phyloP scores from a whole-genome alignment of 2,113 vertebrate genomes.

The Chlorocebus sabaeus region DNA sequence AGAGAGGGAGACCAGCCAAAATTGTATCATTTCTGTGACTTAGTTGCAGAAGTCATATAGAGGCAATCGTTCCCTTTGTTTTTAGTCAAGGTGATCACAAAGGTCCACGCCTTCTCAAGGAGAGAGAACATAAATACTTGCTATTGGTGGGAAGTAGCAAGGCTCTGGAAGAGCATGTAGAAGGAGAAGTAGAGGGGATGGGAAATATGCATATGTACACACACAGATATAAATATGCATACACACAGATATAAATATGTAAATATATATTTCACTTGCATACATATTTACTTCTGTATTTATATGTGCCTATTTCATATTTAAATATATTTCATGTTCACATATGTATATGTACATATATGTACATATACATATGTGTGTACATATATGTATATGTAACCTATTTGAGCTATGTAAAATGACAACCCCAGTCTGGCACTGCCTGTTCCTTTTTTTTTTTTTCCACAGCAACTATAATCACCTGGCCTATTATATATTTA shows the following conservation, averaged over 20 bases:
- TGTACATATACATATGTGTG: no score
- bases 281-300: neutral
- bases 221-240: neutral
- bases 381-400: neutral
- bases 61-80: neutral
- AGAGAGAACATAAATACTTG: neutral
- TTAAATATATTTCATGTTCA: neutral
- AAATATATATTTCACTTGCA: neutral
- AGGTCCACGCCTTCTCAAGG: neutral
- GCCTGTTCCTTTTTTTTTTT: neutral
- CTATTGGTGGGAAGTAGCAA: neutral
- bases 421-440: neutral
- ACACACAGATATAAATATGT: neutral
- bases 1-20: neutral
- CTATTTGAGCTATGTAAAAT: neutral
- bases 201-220: neutral
- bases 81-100: neutral
- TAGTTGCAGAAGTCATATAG: neutral
- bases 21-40: neutral
- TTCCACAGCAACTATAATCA: neutral
- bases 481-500: neutral
- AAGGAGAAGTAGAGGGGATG: neutral
- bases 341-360: neutral
- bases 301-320: neutral
- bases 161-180: neutral